Base-by-base conservation (phyloP, 1,140 invertebrate species). In the Epicauta chinensis region DNA sequence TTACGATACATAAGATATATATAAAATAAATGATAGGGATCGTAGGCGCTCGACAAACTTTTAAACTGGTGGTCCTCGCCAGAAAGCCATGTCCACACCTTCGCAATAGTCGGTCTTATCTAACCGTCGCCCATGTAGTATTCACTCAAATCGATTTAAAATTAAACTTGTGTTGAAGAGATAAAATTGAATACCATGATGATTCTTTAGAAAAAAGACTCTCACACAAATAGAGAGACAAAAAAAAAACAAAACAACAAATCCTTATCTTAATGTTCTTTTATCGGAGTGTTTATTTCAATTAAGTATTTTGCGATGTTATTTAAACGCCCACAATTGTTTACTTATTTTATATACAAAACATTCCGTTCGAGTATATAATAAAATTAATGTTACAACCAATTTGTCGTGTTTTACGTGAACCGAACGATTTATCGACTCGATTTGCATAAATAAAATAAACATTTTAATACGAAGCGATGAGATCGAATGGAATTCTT, bases 201-300 rank as follows among this genome's bases (percentile, higher is more conserved):
- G 61, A 58, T 58, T 59, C 53, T 62, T 59, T 55, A 49, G 60
- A 34, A 3, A 12, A 11, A 34, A 34, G 3, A 34, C 2, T n/a
- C 3, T 34, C 12, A 10, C 29, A 30, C 10, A 10, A 5, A 30
- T 30, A 5, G 4, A 30, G 4, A 30, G 4, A 30, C 10, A 30
- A 5, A 30, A 30, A 30, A 5, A 30, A n/a, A n/a, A n/a, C n/a
- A n/a, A n/a, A n/a, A n/a, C n/a, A n/a, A 30, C 10, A 5, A 4
- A 10, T 34, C 11, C 10, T 60, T 65, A 67, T 67, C 65, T 65
- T 63, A 67, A 67, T 64, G 65, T 62, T 61, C 31, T 45, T 48
- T 67, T 67, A 67, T 67, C 65, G 59, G 3, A 65, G 47, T 65
- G 62, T 67, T 67, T 67, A 65, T 67, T 67, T 64, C 64, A 67